Evolutionary conservation across 2,113 vertebrate species (phyloP), one percentile per base, ranked within the genome.

Genomic region (Xyrauchen texanus): DNA sequence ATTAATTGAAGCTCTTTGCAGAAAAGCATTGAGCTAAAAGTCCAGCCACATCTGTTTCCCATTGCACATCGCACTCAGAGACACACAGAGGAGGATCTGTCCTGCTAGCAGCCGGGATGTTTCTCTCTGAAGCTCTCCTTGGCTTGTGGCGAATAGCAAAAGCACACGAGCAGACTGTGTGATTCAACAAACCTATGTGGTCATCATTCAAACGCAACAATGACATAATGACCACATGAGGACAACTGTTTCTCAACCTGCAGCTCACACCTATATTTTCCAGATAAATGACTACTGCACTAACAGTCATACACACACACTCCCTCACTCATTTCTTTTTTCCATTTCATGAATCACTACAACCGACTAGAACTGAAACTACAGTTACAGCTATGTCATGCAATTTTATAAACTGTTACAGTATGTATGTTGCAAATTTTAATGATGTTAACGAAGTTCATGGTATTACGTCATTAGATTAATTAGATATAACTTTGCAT

Each of bases 11-110:
- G 34, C 68, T 57, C 68, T 49, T 76, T 68, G 13, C 74, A 74
- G 46, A 51, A 49, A 58, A 60, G 21, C 57, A 65, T n/a, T 10
- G 44, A 47, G 58, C 70, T 64, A 75, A 49, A 46, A 77, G 65
- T 65, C 21, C 52, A 51, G 72, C 67, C 76, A 84, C 84, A 84
- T 85, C 80, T 87, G 86, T 82, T 85, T 87, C 82, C 81, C 68
- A 83, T 84, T 84, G 80, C 64, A 66, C 70, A 85, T 72, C 68
- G 62, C 76, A 65, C 71, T 73, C 42, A 45, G 64, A 84, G 68
- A 82, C 80, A 82, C 21, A 34, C 78, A 77, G 82, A 78, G 63
- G 16, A 82, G 76, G 53, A 69, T 82, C 70, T 80, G 58, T 74
- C 76, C 79, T 21, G 61, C 51, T 55, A 78, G 76, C 42, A 69